Percentiles rank a stretch among this genome's conserved stretches.
Conservation (phyloP, 2,888 invertebrate genomes). For the Labia minor region DNA sequence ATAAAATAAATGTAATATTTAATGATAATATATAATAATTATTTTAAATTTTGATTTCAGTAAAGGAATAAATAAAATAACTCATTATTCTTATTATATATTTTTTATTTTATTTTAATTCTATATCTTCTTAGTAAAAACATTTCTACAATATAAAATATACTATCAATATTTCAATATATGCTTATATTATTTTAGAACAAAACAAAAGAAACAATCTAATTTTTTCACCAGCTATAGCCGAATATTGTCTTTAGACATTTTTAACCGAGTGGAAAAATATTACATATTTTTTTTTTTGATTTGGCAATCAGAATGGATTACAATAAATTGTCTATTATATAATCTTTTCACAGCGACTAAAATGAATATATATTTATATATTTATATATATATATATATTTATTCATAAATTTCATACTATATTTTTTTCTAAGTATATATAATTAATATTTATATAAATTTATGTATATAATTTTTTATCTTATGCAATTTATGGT, state of each 20-base stretch:
- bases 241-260: slow-evolving; percentile 13
- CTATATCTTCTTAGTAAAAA: slow-evolving; percentile 13
- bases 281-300: not conserved
- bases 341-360: not conserved
- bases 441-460: not conserved
- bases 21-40: too few species aligned
- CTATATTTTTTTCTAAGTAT: not conserved
- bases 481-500: not conserved
- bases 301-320: slow-evolving; percentile 13
- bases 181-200: not conserved
- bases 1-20: too few species aligned
- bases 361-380: not conserved
- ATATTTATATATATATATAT: not conserved
- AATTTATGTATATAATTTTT: not conserved
- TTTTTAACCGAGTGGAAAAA: slow-evolving; percentile 2
- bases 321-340: not conserved
- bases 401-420: not conserved
- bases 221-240: not conserved
- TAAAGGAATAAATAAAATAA: too few species aligned
- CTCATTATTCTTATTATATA: not conserved
- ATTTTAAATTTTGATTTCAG: too few species aligned
- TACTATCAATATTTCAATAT: slow-evolving; percentile 13
- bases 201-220: slow-evolving; percentile 1
- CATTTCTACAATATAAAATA: slow-evolving; percentile 7
- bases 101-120: not conserved